Base-by-base conservation (phyloP, 2,797 vertebrate species). In the Enteromius treurensis region DNA sequence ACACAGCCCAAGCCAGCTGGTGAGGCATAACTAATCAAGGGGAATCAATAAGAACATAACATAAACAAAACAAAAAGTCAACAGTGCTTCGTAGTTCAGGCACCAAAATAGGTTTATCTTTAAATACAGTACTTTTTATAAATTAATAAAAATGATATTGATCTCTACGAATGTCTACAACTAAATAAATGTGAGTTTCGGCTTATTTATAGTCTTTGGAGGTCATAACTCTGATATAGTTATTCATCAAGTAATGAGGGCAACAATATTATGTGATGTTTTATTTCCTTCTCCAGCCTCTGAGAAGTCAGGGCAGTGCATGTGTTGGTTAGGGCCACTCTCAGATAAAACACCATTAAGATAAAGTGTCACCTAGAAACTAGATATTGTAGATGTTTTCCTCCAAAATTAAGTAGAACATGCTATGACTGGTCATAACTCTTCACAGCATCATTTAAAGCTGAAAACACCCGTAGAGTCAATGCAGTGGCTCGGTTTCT, bases 1-100 rank as follows among this genome's bases (percentile, higher is more conserved):
- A 83, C 84, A 76, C 62, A 84, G 74, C 62, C 85, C 69, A 82
- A 89, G 86, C 86, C 92, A 93, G 90, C 90, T 92, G 92, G 90
- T 87, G 88, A 65, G 49, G 76, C 60, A 15, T 34, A 79, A 45
- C 82, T 5, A 79, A 73, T 29, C 58, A 42, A 65, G 23, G 13
- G 21, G 19, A 65, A 70, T 78, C 76, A 65, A 65, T 51, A 45
- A 5, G 21, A 13, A 13, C 9, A 42, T 9, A 9, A 42, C 37
- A 40, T 9, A 8, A 40, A 42, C 40, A 42, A 42, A 42, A 45
- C 42, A 79, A 55, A 55, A 40, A 26, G 11, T 14, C 5, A 40
- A 34, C 40, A 15, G 14, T 5, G 9, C 23, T 67, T 45, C 17
- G 65, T 58, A 45, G 37, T 32, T n/a, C 10, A 32, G 32, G 26